Conservation (phyloP, 1,140 invertebrate genomes). For the Diuraphis noxia region DNA sequence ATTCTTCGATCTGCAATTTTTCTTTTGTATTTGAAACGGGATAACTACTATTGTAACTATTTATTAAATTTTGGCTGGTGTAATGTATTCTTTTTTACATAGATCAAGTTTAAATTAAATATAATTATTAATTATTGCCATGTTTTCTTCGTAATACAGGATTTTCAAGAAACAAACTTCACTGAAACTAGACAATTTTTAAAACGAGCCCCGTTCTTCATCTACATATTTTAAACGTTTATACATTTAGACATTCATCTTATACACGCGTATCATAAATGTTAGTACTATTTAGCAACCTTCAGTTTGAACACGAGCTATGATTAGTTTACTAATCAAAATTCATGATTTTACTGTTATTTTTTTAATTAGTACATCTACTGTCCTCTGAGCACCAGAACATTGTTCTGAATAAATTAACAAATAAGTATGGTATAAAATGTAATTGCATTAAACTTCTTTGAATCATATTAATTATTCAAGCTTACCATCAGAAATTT, state of each 20-base stretch:
- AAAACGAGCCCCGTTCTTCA: background rate
- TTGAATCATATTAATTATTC: background rate
- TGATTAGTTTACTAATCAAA: background rate
- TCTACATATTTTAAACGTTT: background rate
- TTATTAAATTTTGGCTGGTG: background rate
- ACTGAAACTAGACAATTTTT: background rate
- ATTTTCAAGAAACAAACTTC: background rate
- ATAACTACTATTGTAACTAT: background rate
- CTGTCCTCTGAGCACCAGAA: background rate
- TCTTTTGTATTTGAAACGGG: background rate
- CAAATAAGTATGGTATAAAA: background rate
- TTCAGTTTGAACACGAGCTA: background rate
- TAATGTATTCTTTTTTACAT: background rate
- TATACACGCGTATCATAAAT: background rate
- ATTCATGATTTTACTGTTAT: background rate
- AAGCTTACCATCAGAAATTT: background rate
- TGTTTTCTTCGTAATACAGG: background rate
- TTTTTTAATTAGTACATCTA: background rate
- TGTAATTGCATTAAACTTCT: background rate
- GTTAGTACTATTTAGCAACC: background rate
- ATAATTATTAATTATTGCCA: background rate
- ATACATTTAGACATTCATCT: background rate
- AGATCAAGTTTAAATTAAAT: background rate
- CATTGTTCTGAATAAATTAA: background rate
- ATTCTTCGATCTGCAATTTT: background rate